These are phyloP conservation scores for Acanthopagrus latus DNA, from an alignment of 2,797 vertebrate genomes.

Conservation along the genomic window DNA sequence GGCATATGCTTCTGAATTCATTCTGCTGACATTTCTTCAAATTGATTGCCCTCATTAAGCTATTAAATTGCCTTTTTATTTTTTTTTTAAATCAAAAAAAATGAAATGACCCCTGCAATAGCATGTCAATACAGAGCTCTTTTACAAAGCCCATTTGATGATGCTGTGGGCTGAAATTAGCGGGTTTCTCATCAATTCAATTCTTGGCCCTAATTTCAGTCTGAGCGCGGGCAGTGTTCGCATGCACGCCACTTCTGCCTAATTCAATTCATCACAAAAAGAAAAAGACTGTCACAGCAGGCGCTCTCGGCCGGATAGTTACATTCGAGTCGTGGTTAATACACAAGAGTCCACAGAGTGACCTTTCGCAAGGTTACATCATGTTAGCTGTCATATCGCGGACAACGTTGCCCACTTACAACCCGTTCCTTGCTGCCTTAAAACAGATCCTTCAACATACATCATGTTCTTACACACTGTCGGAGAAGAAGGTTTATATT, in stretches of 20 bases:
- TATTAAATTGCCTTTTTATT: constrained; percentile 44
- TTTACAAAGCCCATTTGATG: constrained; percentile 37
- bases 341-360: constrained; percentile 58
- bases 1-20: constrained; percentile 59
- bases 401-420: constrained; percentile 5
- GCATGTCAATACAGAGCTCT: constrained; percentile 36
- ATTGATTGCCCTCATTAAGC: constrained; percentile 62
- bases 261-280: constrained; percentile 55
- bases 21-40: constrained; percentile 50
- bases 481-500: too few species aligned
- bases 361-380: constrained; percentile 42
- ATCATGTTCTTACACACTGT: background rate
- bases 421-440: background rate
- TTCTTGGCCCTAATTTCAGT: constrained; percentile 30
- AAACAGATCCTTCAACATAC: background rate
- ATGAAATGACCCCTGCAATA: constrained; percentile 35
- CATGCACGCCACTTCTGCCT: constrained; percentile 43
- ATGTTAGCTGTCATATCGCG: constrained; percentile 42
- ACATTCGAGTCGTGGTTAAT: constrained; percentile 48
- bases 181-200: constrained; percentile 33
- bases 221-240: constrained; percentile 38
- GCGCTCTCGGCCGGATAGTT: constrained; percentile 29
- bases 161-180: constrained; percentile 39
- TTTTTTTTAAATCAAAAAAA: constrained; percentile 1
- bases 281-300: constrained; percentile 42